Evolutionary conservation across 2,797 vertebrate genomes (phyloP), one percentile per base, ranked within the genome.

Genomic region (Brotula barbata): DNA sequence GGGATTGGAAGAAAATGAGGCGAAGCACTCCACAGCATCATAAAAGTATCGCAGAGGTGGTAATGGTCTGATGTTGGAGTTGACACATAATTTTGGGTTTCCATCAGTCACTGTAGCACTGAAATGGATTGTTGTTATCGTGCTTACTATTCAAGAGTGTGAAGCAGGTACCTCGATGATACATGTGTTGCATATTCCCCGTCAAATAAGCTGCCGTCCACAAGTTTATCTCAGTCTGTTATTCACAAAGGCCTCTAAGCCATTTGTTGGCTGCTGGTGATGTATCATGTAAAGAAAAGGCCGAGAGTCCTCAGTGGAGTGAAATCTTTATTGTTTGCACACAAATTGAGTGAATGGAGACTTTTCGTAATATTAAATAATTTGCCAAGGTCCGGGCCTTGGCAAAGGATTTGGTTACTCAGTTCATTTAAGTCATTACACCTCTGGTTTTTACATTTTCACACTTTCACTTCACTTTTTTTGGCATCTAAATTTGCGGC

Each of bases 141-240:
- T 54, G 41, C 67, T 86, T 61, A 77, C 48, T 76, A 71, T 85
- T 78, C 63, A 85, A n/a, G n/a, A n/a, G n/a, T n/a, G n/a, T n/a
- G n/a, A n/a, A n/a, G n/a, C n/a, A n/a, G n/a, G n/a, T n/a, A n/a
- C n/a, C n/a, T n/a, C n/a, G n/a, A n/a, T n/a, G n/a, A 66, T 52
- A 52, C 50, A 41, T 70, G 37, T 51, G 40, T 43, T 33, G 22
- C 36, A 1, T 53, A 44, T 36, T 43, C 50, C 19, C 39, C 57
- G n/a, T 37, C 2, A 43, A 65, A 70, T 50, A 55, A 64, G 56
- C 64, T 60, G 36, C 40, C 7, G 28, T 68, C 10, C 45, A 45
- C 53, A 57, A 23, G 59, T 75, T 73, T 46, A 43, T 42, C 3
- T 14, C 11, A 21, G 45, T 78, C 41, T 62, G 45, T 78, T 75